Base-by-base conservation (phyloP, 2,888 invertebrate species). In the Euphydryas editha region DNA sequence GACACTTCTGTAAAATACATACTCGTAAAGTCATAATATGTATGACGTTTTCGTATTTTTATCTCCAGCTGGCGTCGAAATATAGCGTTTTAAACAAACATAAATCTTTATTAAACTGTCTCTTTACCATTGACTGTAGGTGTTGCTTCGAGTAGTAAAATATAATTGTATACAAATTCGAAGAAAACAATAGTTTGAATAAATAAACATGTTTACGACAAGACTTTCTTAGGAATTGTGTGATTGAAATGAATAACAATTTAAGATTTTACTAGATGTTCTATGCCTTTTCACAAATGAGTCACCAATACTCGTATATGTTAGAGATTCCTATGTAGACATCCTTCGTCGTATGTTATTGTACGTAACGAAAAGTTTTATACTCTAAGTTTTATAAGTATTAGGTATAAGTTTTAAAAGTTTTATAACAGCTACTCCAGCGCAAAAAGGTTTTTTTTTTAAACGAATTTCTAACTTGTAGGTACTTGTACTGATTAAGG, bases 121-220 rank as follows among this genome's bases (percentile, higher is more conserved):
- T 58, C 55, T 20, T 55, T 51, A 37, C 49, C 15, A 51, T 56
- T 58, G 47, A 20, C 51, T 51, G 49, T 51, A 30, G 37, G 20
- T 30, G 36, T 20, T 44, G 60, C 56, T 47, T 44, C 42, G 51
- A 67, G 59, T 59, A 60, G 24, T 51, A 44, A 63, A 60, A 57
- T 42, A 24, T 51, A n/a, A 36, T 58, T 59, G 54, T 63, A 51
- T 56, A 44, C 60, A 13, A 55, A 58, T 61, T 54, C 65, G 30
- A n/a, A 20, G 54, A 65, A 65, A 61, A 68, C 65, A 68, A 65
- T 68, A 54, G 51, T 20, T 64, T 44, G 56, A 64, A 64, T 46
- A 51, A 63, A 54, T 20, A 56, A 30, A 30, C 30, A 30, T 42
- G 3, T 36, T 39, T 57, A 55, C 20, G 36, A 24, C 18, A 21